Percentiles rank a stretch among this genome's conserved stretches.
phyloP scores from a whole-genome alignment of 2,113 vertebrate genomes.

The Osmerus mordax region DNA sequence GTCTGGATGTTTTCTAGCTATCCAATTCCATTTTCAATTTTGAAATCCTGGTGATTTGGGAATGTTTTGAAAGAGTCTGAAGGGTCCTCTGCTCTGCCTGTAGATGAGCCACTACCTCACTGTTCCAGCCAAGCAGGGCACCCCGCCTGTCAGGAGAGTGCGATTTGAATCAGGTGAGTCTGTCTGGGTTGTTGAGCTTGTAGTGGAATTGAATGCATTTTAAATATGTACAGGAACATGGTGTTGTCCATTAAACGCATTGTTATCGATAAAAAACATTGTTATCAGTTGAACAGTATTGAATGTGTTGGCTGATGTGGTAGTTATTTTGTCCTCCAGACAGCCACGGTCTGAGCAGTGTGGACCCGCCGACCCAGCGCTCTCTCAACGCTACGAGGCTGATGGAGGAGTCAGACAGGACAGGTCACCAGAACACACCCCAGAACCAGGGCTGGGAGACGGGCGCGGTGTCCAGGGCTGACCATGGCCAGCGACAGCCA shows the following conservation, averaged over 20 bases:
- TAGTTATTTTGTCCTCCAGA: too few relatives aligned
- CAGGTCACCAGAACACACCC: slow-evolving; percentile 10
- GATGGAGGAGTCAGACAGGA: slow-evolving; percentile 64
- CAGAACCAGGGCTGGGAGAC: slow-evolving; percentile 8
- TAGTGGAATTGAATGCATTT: too few relatives aligned
- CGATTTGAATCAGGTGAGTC: slow-evolving; percentile 82
- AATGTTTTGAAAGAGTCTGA: background rate
- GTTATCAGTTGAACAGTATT: too few relatives aligned
- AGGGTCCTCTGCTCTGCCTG: background rate
- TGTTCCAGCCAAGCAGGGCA: slow-evolving; percentile 80
- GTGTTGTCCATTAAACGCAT: too few relatives aligned
- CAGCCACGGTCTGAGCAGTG: slow-evolving; percentile 65
- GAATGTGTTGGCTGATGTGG: too few relatives aligned
- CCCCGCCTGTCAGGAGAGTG: slow-evolving; percentile 78
- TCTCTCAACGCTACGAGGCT: slow-evolving; percentile 68
- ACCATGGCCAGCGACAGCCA: slow-evolving; percentile 69
- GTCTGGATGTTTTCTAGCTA: too few relatives aligned
- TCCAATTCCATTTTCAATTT: too few relatives aligned
- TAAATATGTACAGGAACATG: too few relatives aligned
- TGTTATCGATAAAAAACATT: too few relatives aligned
- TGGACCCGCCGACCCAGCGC: slow-evolving; percentile 58
- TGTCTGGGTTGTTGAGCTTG: background rate
- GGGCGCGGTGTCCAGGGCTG: background rate
- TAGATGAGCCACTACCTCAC: slow-evolving; percentile 90
- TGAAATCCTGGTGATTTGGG: background rate